Conservation (phyloP, 2,797 vertebrate species). For the Spatula versicolor region DNA sequence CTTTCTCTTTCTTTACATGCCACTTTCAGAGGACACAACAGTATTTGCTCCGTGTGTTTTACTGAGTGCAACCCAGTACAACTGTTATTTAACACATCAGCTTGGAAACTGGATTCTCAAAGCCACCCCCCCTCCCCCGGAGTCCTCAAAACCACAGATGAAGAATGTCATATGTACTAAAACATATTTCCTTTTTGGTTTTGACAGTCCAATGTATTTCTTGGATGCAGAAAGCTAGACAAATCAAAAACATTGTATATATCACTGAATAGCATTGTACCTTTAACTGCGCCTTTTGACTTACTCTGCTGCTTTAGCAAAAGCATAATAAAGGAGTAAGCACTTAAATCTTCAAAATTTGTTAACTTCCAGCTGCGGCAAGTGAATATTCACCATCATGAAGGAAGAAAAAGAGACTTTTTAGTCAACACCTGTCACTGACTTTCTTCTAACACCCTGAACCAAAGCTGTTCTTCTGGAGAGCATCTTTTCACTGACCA, state of each 20-base stretch:
- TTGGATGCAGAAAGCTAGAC: not conserved
- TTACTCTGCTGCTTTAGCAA: not conserved
- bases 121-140: not conserved
- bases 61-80: not conserved
- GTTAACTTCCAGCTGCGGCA: not conserved
- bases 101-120: not conserved
- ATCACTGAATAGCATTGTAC: not conserved
- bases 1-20: not conserved
- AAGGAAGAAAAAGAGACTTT: not conserved
- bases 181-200: not conserved
- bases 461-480: not conserved
- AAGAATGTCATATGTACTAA: not conserved
- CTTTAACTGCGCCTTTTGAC: not conserved
- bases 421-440: not conserved
- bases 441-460: not conserved
- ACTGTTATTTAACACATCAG: not conserved
- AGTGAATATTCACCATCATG: not conserved
- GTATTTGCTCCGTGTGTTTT: not conserved
- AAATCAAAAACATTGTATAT: not conserved
- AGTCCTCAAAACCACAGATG: not conserved
- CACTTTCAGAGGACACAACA: not conserved
- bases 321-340: not conserved
- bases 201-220: not conserved
- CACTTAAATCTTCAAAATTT: not conserved
- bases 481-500: not conserved